Evolutionary conservation across 2,888 invertebrate species (phyloP), one percentile per base, ranked within the genome.

Genomic region (Stenodema calcarata): DNA sequence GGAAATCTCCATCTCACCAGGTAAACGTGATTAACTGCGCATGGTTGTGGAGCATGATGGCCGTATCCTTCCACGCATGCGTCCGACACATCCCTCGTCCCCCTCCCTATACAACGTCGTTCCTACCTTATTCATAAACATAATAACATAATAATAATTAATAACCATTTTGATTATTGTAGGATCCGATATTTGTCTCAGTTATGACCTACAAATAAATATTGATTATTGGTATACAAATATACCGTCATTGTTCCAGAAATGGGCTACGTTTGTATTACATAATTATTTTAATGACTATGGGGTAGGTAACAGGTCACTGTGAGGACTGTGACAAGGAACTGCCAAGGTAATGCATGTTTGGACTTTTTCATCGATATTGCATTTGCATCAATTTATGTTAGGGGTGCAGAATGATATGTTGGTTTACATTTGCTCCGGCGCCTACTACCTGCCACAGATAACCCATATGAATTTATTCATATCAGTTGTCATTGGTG

Each of bases 1-100:
- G 84, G 54, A 84, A 84, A 75, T 84, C 84, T 11, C 84, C 84
- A 44, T 84, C 84, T 73, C 84, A 84, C 50, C 70, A 84, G 84
- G 84, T 84, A 84, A 84, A 35, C 14, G 27, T n/a, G 70, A 69
- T 44, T 18, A 73, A n/a, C 35, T 84, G 84, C 54, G 84, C 84
- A 84, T 84, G 84, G 28, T n/a, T 16, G 35, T 69, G 42, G 41
- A 69, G 82, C 82, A 82, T 69, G 82, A 41, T 27, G n/a, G n/a
- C 23, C 44, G 23, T 44, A 23, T 78, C 62, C 62, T 18, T 62
- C 62, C n/a, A 78, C 44, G 78, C 78, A 78, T 78, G 41, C 44
- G 73, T 18, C 16, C 54, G 3, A 54, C 16, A n/a, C n/a, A 27
- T 28, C 35, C n/a, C n/a, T 16, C 70, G 30, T n/a, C 70, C 70